phyloP scores from a whole-genome alignment of 2,888 invertebrate genomes.

The Eurytoma californica region DNA sequence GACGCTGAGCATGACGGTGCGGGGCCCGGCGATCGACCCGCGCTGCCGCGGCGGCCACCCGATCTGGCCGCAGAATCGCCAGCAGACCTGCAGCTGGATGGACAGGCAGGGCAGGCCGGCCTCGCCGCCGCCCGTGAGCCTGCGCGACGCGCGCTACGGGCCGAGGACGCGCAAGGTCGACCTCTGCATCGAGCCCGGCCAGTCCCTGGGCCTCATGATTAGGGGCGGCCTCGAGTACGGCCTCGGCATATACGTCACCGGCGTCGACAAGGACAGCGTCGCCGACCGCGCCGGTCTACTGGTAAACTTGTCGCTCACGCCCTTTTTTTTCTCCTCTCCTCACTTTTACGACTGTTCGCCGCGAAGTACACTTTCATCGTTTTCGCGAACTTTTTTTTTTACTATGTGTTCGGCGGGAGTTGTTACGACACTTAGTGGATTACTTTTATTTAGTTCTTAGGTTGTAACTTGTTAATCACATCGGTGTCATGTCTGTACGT shows the following conservation, averaged over 20 bases:
- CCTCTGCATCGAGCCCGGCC: conserved; percentile 91
- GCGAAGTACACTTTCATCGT: not conserved
- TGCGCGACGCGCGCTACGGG: conserved; percentile 72
- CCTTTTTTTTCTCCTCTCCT: not conserved
- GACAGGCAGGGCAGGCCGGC: conserved; percentile 93
- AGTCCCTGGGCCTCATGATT: conserved; percentile 95
- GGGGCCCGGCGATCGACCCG: conserved; percentile 85
- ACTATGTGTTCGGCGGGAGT: not conserved
- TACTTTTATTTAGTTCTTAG: not conserved
- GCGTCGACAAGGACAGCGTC: conserved; percentile 94
- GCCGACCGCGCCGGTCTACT: conserved; percentile 93
- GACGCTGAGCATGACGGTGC: conserved; percentile 91
- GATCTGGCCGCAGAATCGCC: conserved; percentile 73
- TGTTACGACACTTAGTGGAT: not conserved
- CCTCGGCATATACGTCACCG: conserved; percentile 96
- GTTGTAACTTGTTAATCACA: not conserved
- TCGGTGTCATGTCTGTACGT: no score
- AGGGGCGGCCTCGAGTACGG: conserved; percentile 96
- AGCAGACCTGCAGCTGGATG: conserved; percentile 95
- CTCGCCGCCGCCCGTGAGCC: conserved; percentile 85
- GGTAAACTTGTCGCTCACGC: conserved; percentile 76
- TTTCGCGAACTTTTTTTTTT: not conserved
- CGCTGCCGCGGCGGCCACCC: conserved; percentile 76
- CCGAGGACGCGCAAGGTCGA: conserved; percentile 81
- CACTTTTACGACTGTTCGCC: not conserved